Base-by-base conservation (phyloP, 1,140 invertebrate genomes). In the Kradibia gibbosae region DNA sequence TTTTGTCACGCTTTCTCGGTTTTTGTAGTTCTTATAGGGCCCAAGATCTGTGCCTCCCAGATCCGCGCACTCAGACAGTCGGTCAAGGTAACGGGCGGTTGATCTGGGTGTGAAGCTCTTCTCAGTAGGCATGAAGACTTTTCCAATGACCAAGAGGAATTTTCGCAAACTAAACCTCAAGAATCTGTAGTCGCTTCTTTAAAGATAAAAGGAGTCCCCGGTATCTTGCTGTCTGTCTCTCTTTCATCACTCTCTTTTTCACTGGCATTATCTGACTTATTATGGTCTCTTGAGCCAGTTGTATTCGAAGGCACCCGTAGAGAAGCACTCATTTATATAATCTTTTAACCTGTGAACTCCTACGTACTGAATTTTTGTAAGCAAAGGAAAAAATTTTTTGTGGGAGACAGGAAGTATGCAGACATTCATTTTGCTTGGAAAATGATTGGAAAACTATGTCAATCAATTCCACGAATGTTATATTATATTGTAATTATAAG, bases 1-100 rank as follows among this genome's bases (percentile, higher is more conserved):
- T 36, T 79, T 79, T 15, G 67, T 39, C 77, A 71, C 34, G 65
- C 77, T 79, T 79, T 79, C 50, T n/a, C 67, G 60, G 45, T 28
- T 4, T 15, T 17, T 28, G 25, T 7, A 78, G 45, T 28, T 4
- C n/a, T 17, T 28, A 25, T 7, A 78, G 57, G 28, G 25, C 75
- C 53, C 28, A 2, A 2, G 34, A 48, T 39, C 65, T 31, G 25
- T 60, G 13, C 20, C 25, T 25, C 57, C 28, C 60, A 42, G 25
- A 75, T 57, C 60, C 7, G 42, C 31, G 20, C 77, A 78, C 45
- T 78, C 31, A 53, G 67, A 36, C 53, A 79, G 3, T 79, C 53
- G 78, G 78, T 72, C 78, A 79, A 79, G 67, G 78, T 39, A 45
- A 50, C 31, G 42, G 3, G 42, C 62, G 11, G 25, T 25, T n/a